Conservation (phyloP, 1,140 invertebrate genomes). For the Polypedilum vanderplanki region DNA sequence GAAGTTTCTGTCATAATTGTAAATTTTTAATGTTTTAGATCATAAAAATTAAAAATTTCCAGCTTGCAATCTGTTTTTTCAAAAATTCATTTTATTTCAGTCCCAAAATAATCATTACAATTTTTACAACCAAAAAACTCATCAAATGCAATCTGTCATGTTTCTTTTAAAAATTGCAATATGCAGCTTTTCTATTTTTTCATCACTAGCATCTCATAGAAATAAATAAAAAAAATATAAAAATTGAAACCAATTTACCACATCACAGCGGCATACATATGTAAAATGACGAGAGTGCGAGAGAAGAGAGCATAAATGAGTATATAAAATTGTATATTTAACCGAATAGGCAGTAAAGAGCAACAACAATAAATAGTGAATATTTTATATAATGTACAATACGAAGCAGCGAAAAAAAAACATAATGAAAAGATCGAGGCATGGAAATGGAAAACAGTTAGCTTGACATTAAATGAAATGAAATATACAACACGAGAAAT, state of each 20-base stretch:
- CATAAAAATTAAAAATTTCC: too few species aligned
- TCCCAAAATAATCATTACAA: too few species aligned
- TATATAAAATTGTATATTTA: neutral
- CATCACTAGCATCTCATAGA: neutral
- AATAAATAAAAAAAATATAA: neutral
- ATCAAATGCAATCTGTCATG: too few species aligned
- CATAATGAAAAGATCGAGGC: slow-evolving; percentile 16
- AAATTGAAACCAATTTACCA: neutral
- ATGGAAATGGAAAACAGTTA: slow-evolving; percentile 18
- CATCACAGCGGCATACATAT: neutral
- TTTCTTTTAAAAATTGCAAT: too few species aligned
- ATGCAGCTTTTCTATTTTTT: too few species aligned
- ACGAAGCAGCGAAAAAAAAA: neutral
- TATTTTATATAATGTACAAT: neutral
- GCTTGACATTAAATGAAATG: slow-evolving; percentile 13
- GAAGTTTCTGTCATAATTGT: too few species aligned
- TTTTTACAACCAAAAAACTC: too few species aligned
- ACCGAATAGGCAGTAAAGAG: neutral
- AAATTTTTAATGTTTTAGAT: too few species aligned
- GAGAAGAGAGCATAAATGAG: neutral
- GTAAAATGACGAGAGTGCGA: neutral
- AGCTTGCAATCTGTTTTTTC: too few species aligned
- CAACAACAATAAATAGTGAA: neutral
- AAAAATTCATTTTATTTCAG: too few species aligned
- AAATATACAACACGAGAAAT: slow-evolving; percentile 8